A percentile compares a stretch with the other conserved stretches of the same genome.
phyloP scores from a whole-genome alignment of 2,113 vertebrate genomes.

The Ariopsis seemanni region DNA sequence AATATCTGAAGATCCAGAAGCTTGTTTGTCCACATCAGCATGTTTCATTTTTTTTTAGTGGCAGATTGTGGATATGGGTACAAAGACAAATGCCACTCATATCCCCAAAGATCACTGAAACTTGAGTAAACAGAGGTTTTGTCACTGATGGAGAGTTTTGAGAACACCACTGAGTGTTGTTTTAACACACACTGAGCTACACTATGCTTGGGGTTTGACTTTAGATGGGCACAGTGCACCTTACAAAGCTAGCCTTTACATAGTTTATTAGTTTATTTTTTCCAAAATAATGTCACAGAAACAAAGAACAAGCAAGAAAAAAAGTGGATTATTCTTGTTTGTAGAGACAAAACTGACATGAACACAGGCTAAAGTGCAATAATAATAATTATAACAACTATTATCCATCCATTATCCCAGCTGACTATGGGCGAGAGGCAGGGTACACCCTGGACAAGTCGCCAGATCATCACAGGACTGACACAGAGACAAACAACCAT shows the following conservation, averaged over 20 bases:
- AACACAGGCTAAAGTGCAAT: not conserved
- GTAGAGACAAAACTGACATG: not conserved
- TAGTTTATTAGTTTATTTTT: not conserved
- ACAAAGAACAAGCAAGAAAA: not conserved
- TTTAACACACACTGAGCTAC: not conserved
- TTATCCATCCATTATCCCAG: too few species aligned
- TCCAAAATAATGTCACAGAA: not conserved
- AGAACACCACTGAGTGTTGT: conserved; percentile 1
- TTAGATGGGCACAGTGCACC: not conserved
- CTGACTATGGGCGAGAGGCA: too few species aligned
- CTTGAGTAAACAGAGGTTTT: conserved; percentile 21
- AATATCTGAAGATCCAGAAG: conserved; percentile 16
- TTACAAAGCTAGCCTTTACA: not conserved
- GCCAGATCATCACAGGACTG: too few species aligned
- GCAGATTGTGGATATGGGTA: conserved; percentile 2
- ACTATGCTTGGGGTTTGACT: not conserved
- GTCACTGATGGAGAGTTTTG: conserved; percentile 9
- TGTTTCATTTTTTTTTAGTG: conserved; percentile 28
- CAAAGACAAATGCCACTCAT: not conserved
- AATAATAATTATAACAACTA: too few species aligned
- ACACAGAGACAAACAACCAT: too few species aligned
- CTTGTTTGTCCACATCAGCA: conserved; percentile 50
- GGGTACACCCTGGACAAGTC: too few species aligned
- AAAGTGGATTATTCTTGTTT: not conserved
- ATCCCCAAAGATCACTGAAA: conserved; percentile 41